Percentiles rank a stretch among this genome's conserved stretches.
These are phyloP conservation scores for Chaetodon auriga DNA, from an alignment of 2,113 vertebrate species.

Conservation along the genomic window DNA sequence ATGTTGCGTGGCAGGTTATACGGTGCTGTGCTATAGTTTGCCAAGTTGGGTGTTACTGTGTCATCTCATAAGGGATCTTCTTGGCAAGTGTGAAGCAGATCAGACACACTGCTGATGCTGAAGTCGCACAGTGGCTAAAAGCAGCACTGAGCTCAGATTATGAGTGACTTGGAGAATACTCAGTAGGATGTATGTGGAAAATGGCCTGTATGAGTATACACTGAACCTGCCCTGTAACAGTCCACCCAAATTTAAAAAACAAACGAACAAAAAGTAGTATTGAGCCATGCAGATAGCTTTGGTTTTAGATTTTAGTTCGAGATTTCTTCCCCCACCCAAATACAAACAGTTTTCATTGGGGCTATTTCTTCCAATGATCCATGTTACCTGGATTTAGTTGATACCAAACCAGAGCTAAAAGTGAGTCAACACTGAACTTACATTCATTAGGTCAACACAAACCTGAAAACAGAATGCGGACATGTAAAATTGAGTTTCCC, in stretches of 20 bases:
- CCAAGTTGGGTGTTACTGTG: slow-evolving; percentile 35
- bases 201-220: not conserved
- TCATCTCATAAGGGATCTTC: not conserved
- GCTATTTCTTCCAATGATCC: too few species aligned
- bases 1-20: slow-evolving; percentile 26
- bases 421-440: not conserved
- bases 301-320: not conserved
- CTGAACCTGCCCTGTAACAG: not conserved
- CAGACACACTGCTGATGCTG: slow-evolving; percentile 6
- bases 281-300: not conserved
- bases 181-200: not conserved
- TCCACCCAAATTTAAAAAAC: not conserved
- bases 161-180: not conserved
- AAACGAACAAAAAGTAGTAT: not conserved
- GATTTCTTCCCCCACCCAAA: too few species aligned
- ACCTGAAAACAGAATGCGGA: not conserved
- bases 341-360: too few species aligned
- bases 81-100: slow-evolving; percentile 37
- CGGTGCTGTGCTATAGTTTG: not conserved
- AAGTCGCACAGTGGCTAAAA: slow-evolving; percentile 16
- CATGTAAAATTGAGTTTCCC: too few species aligned
- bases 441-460: not conserved
- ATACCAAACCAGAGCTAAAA: not conserved
- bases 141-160: slow-evolving; percentile 8
- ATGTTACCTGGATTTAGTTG: too few species aligned